phyloP scores from a whole-genome alignment of 2,113 vertebrate species.

The Formicarius rufipectus region DNA sequence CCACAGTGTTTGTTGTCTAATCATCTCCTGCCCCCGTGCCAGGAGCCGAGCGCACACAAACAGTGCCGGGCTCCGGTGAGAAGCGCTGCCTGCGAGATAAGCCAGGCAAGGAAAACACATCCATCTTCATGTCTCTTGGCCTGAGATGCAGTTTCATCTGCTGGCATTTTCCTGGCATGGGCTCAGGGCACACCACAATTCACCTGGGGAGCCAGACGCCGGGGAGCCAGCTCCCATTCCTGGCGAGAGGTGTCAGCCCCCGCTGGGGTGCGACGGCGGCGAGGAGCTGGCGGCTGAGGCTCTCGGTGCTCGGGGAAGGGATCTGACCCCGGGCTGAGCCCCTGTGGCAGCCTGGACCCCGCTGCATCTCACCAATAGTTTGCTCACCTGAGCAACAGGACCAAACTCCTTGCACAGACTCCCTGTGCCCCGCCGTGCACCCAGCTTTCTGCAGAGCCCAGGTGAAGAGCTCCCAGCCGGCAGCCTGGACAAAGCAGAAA shows the following conservation, averaged over 20 bases:
- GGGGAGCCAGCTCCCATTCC: constrained; percentile 42
- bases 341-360: accelerated
- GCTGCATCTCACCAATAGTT: accelerated
- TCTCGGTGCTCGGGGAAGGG: not conserved
- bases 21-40: constrained; percentile 6
- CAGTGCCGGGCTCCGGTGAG: not conserved
- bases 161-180: constrained; percentile 45
- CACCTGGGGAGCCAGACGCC: constrained; percentile 43
- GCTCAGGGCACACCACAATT: constrained; percentile 33
- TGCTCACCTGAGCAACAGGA: not conserved
- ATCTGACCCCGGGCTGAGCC: not conserved
- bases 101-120: constrained; percentile 31
- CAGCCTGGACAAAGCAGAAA: not conserved
- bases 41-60: constrained; percentile 34
- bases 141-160: not conserved
- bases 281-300: not conserved
- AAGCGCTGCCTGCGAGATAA: constrained; percentile 5
- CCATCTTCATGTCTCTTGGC: constrained; percentile 33
- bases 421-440: accelerated
- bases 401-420: accelerated
- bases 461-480: not conserved
- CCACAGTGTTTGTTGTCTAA: not conserved
- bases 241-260: not conserved
- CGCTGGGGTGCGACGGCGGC: accelerated
- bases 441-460: not conserved